Evolutionary conservation across 2,113 vertebrate species (phyloP).

Genomic region (Crotalus horridus): DNA sequence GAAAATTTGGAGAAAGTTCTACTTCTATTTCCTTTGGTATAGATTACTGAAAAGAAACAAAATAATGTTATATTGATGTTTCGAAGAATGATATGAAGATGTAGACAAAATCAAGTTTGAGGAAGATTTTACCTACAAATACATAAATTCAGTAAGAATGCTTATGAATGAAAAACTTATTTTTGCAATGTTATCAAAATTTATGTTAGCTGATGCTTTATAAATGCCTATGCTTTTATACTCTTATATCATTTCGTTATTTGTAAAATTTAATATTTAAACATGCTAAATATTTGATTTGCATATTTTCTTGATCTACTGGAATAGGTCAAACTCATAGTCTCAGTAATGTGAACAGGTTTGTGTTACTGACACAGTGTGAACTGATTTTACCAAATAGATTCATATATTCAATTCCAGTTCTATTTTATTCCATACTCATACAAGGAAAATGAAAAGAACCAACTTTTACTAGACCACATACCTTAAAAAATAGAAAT

Average conservation of each 20-base stretch:
- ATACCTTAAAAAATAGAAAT: conserved; percentile 57
- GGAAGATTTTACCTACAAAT: background rate
- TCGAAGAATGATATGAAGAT: background rate
- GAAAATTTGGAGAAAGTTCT: background rate
- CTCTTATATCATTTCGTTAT: conserved; percentile 3
- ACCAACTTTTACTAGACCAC: conserved; percentile 53
- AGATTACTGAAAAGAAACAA: background rate
- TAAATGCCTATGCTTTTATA: background rate
- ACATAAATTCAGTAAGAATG: conserved; percentile 8
- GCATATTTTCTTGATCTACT: conserved; percentile 3
- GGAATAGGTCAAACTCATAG: conserved; percentile 38
- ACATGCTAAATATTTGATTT: conserved; percentile 19
- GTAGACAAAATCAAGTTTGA: background rate
- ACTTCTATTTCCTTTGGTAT: conserved; percentile 6
- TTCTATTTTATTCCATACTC: conserved; percentile 41
- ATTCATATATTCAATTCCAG: conserved; percentile 48
- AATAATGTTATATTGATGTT: background rate
- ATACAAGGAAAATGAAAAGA: conserved; percentile 40
- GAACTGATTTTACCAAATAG: conserved; percentile 46
- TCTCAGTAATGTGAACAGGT: conserved; percentile 45
- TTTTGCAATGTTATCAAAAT: background rate
- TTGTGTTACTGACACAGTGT: conserved; percentile 38
- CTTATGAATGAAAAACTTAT: conserved; percentile 4
- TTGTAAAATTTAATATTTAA: conserved; percentile 7
- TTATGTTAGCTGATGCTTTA: background rate